Base-by-base conservation (phyloP, 2,113 vertebrate genomes). In the Xenus cinereus region DNA sequence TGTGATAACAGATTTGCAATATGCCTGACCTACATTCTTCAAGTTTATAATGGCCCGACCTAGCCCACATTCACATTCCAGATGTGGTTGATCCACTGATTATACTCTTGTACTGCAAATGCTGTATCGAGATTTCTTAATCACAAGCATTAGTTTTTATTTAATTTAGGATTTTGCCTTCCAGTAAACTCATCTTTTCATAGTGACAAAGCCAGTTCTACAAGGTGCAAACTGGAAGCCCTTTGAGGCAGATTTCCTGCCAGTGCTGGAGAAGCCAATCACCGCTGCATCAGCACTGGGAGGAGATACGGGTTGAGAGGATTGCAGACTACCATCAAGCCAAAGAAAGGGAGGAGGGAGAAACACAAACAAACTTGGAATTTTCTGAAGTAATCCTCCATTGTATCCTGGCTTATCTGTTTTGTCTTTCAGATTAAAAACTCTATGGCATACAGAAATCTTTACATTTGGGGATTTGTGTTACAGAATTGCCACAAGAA, bases 1-100 rank as follows among this genome's bases (percentile, higher is more conserved):
- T 48, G n/a, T 56, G 62, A 67, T 92, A 96, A 82, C 59, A 91
- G 60, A 95, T 83, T 84, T 96, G 76, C 46, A 63, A 33, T 71
- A 78, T 7, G 30, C 76, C 90, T 95, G 67, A 75, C 90, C 89
- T 74, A 93, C 73, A 91, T 80, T 95, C 76, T 76, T 83, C 54
- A 60, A 66, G 71, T 28, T 88, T 83, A 64, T 72, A 80, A 54
- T 60, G 81, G 79, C 90, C 93, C 73, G 91, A 2, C 82, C 50
- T 67, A 84, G 50, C 28, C 87, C 3, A 7, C 22, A 20, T 88
- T 89, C 81, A 78, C 62, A 86, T 96, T 90, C 80, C 89, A 94
- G 88, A 84, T 94, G 93, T 90, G 87, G 60, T 24, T 93, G 27
- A 78, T 56, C 30, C 8, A 32, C 50, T 53, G 46, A 59, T 84